Percentiles rank a stretch among this genome's conserved stretches.
Conservation (phyloP, 2,797 vertebrate genomes). For the Phoebastria nigripes region DNA sequence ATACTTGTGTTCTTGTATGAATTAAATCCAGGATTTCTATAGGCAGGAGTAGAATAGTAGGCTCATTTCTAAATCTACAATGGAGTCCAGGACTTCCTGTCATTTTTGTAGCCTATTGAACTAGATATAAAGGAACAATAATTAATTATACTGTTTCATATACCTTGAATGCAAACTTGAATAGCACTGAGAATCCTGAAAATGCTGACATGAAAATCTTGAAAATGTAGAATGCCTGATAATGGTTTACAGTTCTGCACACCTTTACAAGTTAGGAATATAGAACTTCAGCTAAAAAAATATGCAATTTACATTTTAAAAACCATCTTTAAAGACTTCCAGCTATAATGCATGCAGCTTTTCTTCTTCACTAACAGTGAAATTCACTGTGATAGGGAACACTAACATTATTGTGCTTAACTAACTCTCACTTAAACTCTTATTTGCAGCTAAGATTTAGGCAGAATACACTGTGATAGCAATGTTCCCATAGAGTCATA, state of each 20-base stretch:
- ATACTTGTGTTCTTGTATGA: not conserved
- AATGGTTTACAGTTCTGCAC: not conserved
- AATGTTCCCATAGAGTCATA: not conserved
- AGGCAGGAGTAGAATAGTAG: not conserved
- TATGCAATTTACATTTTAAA: not conserved
- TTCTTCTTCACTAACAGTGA: not conserved
- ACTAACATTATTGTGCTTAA: not conserved
- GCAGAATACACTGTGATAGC: not conserved
- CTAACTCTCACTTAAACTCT: not conserved
- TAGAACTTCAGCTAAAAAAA: not conserved
- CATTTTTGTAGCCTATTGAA: slow-evolving; percentile 21
- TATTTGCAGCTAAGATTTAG: not conserved
- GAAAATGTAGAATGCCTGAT: not conserved
- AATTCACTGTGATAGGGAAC: not conserved
- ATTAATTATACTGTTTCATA: slow-evolving; percentile 1
- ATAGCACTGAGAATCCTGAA: not conserved
- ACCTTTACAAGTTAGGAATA: not conserved
- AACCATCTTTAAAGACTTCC: not conserved
- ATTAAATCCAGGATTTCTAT: not conserved
- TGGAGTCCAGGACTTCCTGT: slow-evolving; percentile 13
- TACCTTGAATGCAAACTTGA: slow-evolving; percentile 2
- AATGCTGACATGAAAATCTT: not conserved
- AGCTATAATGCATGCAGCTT: not conserved
- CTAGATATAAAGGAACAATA: not conserved
- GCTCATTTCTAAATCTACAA: slow-evolving; percentile 53